Evolutionary conservation across 2,888 invertebrate genomes (phyloP).

Genomic region (Ypsolopha scabrella): DNA sequence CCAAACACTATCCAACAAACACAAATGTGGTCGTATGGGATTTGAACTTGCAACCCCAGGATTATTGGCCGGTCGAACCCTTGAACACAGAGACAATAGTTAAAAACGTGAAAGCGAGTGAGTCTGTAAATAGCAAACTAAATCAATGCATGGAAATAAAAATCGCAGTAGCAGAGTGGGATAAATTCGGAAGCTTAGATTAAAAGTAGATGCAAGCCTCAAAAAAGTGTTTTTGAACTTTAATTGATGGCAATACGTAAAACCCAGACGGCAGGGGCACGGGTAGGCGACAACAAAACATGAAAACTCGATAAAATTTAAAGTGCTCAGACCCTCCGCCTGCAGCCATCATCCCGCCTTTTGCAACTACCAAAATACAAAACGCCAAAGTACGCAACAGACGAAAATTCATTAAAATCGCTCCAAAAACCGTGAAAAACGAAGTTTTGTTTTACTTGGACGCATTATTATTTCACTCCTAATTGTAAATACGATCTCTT

Average conservation of each 20-base stretch:
- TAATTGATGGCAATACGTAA: no score
- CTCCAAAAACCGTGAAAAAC: not conserved
- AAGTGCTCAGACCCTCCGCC: conserved; percentile 43
- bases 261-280: conserved; percentile 5
- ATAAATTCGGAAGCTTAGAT: no score
- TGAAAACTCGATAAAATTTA: conserved; percentile 65
- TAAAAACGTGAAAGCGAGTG: no score
- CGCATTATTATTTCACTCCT: not conserved
- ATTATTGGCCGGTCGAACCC: no score
- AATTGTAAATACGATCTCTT: no score
- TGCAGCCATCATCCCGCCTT: conserved; percentile 30
- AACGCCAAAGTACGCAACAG: not conserved
- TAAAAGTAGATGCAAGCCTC: not conserved
- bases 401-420: conserved; percentile 2
- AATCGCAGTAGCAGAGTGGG: no score
- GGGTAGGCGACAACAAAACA: conserved; percentile 28
- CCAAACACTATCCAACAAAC: no score
- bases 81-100: no score
- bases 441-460: not conserved
- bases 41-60: no score
- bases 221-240: not conserved
- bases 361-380: conserved; percentile 30
- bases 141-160: no score
- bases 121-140: no score
- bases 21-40: no score